Evolutionary conservation across 2,888 invertebrate species (phyloP), one percentile per base, ranked within the genome.

Genomic region (Cabera pusaria): DNA sequence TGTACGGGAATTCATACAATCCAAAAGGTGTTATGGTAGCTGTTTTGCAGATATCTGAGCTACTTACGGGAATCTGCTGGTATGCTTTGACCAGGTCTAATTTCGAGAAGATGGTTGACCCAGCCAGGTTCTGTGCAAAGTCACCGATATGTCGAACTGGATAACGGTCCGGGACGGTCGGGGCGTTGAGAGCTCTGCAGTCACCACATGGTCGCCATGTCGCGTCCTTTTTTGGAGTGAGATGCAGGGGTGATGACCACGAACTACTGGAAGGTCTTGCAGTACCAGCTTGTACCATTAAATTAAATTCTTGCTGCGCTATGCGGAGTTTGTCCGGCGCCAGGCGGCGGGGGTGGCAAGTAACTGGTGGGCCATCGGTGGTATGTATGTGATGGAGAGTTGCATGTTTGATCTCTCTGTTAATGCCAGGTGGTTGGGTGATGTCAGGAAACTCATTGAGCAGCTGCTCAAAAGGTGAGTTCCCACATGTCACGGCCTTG

Each of bases 121-220:
- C 27, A 5, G 36, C 19, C 0, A 44, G 17, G 22, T 23, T 36
- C 4, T 37, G 40, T 2, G 40, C 2, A 22, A 45, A 43, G 11
- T 43, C 43, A 1, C 34, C 34, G 3, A 43, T 34, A n/a, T 43
- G 32, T 6, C 36, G 22, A 1, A 59, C 67, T 0, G 72, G 71
- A 28, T 74, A 72, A 4, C 44, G 39, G 24, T 67, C 65, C 0
- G 65, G 63, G 5, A 59, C 47, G 0, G 65, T 69, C n/a, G 45
- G 46, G 0, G 59, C 57, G 25, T 73, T 77, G 0, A 76, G 41
- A 1, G 7, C 6, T 0, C 75, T 35, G 34, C 68, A 78, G 23
- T 80, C 72, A 0, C 72, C 72, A 36, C 76, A 74, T 0, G 66
- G 65, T 1, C 72, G 42, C 68, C 67, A 69, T n/a, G n/a, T n/a